Evolutionary conservation across 2,888 invertebrate species (phyloP).

Genomic region (Drosophila lacicola): DNA sequence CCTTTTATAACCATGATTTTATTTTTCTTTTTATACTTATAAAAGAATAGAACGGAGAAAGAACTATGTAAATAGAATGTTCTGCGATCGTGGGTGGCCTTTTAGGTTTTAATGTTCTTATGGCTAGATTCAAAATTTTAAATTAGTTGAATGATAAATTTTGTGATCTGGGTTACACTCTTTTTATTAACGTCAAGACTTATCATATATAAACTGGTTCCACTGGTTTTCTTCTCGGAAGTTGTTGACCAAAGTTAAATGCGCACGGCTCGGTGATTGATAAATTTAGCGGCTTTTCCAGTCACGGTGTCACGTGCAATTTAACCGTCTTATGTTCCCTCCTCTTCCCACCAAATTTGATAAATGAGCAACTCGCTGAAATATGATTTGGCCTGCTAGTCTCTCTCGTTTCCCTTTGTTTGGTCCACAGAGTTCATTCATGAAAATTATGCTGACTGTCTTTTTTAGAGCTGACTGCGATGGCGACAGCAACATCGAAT

Average conservation of each 20-base stretch:
- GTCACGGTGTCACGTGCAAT: constrained; percentile 76
- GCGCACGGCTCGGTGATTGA: constrained; percentile 48
- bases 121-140: constrained; percentile 40
- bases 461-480: constrained; percentile 37
- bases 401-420: constrained; percentile 43
- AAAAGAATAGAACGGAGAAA: constrained; percentile 6
- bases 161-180: constrained; percentile 47
- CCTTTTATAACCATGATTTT: constrained; percentile 12
- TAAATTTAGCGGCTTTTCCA: constrained; percentile 57
- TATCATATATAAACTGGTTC: constrained; percentile 54
- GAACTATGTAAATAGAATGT: not conserved
- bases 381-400: constrained; percentile 28
- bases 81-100: constrained; percentile 58
- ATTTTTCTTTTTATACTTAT: constrained; percentile 27
- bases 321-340: constrained; percentile 71
- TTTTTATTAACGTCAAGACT: constrained; percentile 49
- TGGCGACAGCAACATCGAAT: constrained; percentile 26
- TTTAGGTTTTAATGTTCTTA: constrained; percentile 13
- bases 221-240: constrained; percentile 38
- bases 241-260: constrained; percentile 10
- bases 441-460: constrained; percentile 54
- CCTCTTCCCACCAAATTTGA: constrained; percentile 45
- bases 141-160: constrained; percentile 41
- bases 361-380: constrained; percentile 57
- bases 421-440: constrained; percentile 53